Base-by-base conservation (phyloP, 1,140 invertebrate genomes). In the Zaprionus kolodkinae region DNA sequence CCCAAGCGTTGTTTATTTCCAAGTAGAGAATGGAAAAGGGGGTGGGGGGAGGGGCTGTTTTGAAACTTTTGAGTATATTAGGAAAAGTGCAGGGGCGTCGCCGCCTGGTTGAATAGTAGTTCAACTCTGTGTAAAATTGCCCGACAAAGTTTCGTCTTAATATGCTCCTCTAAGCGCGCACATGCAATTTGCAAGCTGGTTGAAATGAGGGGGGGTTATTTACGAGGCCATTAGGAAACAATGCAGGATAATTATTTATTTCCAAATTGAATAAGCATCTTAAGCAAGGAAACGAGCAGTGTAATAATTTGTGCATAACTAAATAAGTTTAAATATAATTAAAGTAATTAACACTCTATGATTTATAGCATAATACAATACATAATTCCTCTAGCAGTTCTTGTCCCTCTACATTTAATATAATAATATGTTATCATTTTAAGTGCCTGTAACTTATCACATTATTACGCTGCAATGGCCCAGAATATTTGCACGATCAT, bases 31-130 rank as follows among this genome's bases (percentile, higher is more conserved):
- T 35, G 15, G n/a, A 12, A 11, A 9, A 7, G 40, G 40, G 11
- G 11, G 36, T 12, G 36, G 11, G 36, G 36, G 36, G 0, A 38
- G 48, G 57, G 36, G 50, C 35, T 60, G 71, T 36, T 33, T n/a
- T 59, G 54, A 40, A 67, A 60, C 33, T 67, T 72, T 72, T 40
- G 15, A 43, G 45, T 52, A 35, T 72, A 25, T 55, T 17, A 45
- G n/a, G 6, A 3, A 15, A 15, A 45, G 40, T 15, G 35, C 21
- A 35, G 15, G 45, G 45, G 45, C 17, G 45, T 17, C 36, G n/a
- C 50, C 36, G n/a, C 50, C 48, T 17, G 38, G 62, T 64, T 64
- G 36, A 35, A 55, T 65, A 21, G 21, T 21, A 55, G 11, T 52
- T 50, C 27, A 52, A 40, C 36, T 40, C n/a, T 59, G 35, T 40